Evolutionary conservation across 1,140 invertebrate species (phyloP).

Genomic region (Cardiocondyla obscurior): DNA sequence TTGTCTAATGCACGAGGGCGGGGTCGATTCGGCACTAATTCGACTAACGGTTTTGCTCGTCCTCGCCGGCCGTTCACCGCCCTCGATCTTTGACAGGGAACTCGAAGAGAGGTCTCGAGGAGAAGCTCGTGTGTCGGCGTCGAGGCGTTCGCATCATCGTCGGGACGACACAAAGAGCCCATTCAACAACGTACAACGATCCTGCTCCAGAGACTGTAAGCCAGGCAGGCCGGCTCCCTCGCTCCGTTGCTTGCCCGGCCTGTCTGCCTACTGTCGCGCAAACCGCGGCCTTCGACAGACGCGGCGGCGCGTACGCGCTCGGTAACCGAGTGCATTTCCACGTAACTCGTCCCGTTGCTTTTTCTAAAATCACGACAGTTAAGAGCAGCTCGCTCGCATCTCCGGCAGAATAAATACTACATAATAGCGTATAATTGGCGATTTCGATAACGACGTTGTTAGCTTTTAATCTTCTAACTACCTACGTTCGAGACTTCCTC

Average conservation of each 20-base stretch:
- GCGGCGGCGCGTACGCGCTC: not conserved
- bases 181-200: slow-evolving; percentile 69
- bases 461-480: not conserved
- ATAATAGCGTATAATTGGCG: not conserved
- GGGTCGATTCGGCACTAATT: slow-evolving; percentile 4
- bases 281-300: slow-evolving; percentile 32
- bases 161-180: slow-evolving; percentile 64
- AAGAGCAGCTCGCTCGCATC: not conserved
- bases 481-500: not conserved
- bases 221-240: slow-evolving; percentile 35
- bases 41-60: not conserved
- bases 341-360: slow-evolving; percentile 25
- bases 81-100: not conserved
- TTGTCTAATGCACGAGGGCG: not conserved
- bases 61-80: not conserved
- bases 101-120: not conserved
- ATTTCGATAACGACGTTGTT: not conserved
- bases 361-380: not conserved
- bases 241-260: not conserved
- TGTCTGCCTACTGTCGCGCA: not conserved
- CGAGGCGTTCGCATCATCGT: slow-evolving; percentile 47
- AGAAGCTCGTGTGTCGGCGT: slow-evolving; percentile 6
- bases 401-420: not conserved
- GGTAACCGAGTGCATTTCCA: slow-evolving; percentile 27
- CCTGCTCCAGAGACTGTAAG: slow-evolving; percentile 43